Percentiles rank a stretch among this genome's conserved stretches.
Evolutionary conservation across 2,888 invertebrate species (phyloP).

Genomic region (Flabesymbios commensalis): DNA sequence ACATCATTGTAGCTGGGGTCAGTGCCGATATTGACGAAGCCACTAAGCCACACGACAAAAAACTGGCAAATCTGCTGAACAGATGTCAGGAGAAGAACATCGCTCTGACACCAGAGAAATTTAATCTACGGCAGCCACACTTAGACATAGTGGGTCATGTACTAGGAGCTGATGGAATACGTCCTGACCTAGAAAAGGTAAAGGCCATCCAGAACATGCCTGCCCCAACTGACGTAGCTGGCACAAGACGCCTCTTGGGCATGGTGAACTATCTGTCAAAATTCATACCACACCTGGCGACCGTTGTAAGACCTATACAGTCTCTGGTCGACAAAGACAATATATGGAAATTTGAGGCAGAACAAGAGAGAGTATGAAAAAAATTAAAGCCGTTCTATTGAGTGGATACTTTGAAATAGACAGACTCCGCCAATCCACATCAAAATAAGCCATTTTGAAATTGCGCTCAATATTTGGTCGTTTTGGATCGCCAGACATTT

Average conservation of each 20-base stretch:
- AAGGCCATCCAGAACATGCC: conserved; percentile 28
- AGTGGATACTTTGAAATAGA: too few species aligned
- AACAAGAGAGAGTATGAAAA: conserved; percentile 1
- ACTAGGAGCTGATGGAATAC: conserved; percentile 25
- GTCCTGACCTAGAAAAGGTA: conserved; percentile 24
- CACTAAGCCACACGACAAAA: conserved; percentile 25
- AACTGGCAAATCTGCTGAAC: conserved; percentile 20
- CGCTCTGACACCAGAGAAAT: conserved; percentile 17
- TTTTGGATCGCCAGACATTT: too few species aligned
- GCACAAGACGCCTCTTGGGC: conserved; percentile 23
- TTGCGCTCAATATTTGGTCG: too few species aligned
- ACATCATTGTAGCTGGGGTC: conserved; percentile 29
- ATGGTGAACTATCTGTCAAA: conserved; percentile 7
- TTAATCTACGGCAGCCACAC: conserved; percentile 18
- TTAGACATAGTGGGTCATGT: conserved; percentile 30
- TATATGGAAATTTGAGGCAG: conserved; percentile 1
- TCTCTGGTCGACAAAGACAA: conserved; percentile 1
- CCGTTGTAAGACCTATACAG: neutral
- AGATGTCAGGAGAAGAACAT: conserved; percentile 16
- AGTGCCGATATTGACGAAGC: conserved; percentile 10
- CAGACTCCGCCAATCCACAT: too few species aligned
- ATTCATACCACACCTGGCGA: conserved; percentile 1
- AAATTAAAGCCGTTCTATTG: conserved; percentile 6
- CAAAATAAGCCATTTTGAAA: too few species aligned
- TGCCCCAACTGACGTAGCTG: conserved; percentile 14